Evolutionary conservation across 2,888 invertebrate species (phyloP), one percentile per base, ranked within the genome.

Genomic region (Salpingus planirostris): DNA sequence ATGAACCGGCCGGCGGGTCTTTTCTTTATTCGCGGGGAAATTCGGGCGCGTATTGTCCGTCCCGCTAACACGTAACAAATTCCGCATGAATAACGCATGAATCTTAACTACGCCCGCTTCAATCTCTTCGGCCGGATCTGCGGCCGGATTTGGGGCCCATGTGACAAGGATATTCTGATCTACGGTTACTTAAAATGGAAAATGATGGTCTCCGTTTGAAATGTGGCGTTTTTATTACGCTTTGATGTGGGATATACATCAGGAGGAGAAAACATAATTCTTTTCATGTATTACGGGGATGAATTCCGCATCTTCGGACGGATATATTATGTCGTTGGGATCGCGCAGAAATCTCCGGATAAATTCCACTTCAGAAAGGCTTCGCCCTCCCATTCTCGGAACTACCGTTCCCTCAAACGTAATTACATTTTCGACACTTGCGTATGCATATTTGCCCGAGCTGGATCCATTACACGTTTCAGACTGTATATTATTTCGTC

Each of bases 221-320:
- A 52, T 50, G 50, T 48, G 51, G 47, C 51, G 46, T 47, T 52
- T 52, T 52, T 52, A 52, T 50, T 52, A 49, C 47, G 39, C 47
- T 49, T 50, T 52, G 50, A 52, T 53, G 51, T 42, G n/a, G 46
- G 49, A 47, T 47, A 51, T 49, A 49, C 43, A 49, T 47, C 42
- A 44, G 40, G 18, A 44, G 40, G 18, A 33, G 40, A 29, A 30
- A 44, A 36, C 42, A 48, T 50, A 49, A 51, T 49, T 48, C 46
- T 39, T 40, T 44, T 47, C 38, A 49, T 49, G 43, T 50, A 46
- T 46, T 41, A 31, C 21, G 23, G 21, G 21, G 24, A 27, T 31
- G 29, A 35, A 31, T 30, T 11, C 23, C 12, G 24, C 29, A 29
- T 34, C 25, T 35, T 24, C 25, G 15, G 24, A 33, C 24, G 33